Conservation (phyloP, 2,888 invertebrate genomes). For the Lymantria monacha region DNA sequence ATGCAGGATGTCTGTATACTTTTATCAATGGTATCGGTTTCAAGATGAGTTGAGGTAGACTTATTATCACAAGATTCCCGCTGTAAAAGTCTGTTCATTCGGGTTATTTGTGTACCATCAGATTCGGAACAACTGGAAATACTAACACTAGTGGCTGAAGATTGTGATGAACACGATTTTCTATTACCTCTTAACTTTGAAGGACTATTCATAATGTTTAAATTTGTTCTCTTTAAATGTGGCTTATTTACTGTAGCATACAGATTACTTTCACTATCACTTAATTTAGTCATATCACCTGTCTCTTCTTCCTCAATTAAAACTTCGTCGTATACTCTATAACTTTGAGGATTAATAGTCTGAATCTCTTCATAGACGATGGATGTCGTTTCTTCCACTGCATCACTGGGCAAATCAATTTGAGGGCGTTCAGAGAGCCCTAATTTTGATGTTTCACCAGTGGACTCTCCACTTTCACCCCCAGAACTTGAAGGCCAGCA, state of each 20-base stretch:
- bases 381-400: constrained; percentile 64
- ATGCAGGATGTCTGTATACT: constrained; percentile 88
- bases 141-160: constrained; percentile 77
- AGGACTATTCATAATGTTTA: constrained; percentile 80
- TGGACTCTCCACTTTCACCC: constrained; percentile 83
- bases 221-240: constrained; percentile 68
- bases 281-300: constrained; percentile 65
- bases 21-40: constrained; percentile 84
- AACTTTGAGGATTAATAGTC: constrained; percentile 54
- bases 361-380: constrained; percentile 70
- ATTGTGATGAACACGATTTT: constrained; percentile 74
- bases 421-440: constrained; percentile 61
- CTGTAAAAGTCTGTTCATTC: constrained; percentile 66
- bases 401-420: constrained; percentile 80
- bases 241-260: constrained; percentile 78
- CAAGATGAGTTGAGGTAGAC: constrained; percentile 77
- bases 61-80: constrained; percentile 69
- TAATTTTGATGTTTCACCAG: constrained; percentile 67
- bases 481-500: constrained; percentile 89
- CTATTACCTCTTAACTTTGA: constrained; percentile 63
- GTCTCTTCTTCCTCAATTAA: constrained; percentile 74
- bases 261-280: constrained; percentile 67
- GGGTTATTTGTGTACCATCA: constrained; percentile 77
- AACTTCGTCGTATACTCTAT: constrained; percentile 73
- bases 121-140: constrained; percentile 81